Conservation (phyloP, 2,888 invertebrate species). For the Eurois occulta region DNA sequence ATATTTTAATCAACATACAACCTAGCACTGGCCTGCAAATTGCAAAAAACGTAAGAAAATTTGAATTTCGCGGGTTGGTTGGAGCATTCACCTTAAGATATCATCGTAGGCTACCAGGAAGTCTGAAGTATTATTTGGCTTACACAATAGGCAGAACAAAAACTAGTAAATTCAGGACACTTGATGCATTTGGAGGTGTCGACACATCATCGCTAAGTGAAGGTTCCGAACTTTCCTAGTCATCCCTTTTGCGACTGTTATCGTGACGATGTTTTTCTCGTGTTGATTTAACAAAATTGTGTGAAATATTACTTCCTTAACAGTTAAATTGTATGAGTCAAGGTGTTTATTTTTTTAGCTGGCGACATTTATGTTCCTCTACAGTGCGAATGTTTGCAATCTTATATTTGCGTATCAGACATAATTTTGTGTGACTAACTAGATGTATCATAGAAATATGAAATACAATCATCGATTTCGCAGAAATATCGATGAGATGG, state of each 20-base stretch:
- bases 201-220: conserved; percentile 1
- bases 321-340: conserved; percentile 59
- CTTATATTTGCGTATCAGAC: conserved; percentile 56
- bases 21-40: too few relatives aligned
- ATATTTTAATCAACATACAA: too few relatives aligned
- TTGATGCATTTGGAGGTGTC: background rate
- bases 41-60: too few relatives aligned
- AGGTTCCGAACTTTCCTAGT: background rate
- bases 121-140: background rate
- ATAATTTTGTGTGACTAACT: conserved; percentile 70
- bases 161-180: background rate
- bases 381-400: conserved; percentile 60
- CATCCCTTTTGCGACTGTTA: conserved; percentile 2
- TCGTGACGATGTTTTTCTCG: conserved; percentile 10
- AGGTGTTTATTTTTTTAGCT: conserved; percentile 57
- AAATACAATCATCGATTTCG: conserved; percentile 64
- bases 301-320: conserved; percentile 44
- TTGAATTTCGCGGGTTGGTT: too few relatives aligned
- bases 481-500: conserved; percentile 51
- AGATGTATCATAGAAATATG: conserved; percentile 68
- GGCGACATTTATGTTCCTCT: conserved; percentile 49
- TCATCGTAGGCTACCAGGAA: too few relatives aligned
- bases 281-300: conserved; percentile 48
- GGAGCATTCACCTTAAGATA: too few relatives aligned
- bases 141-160: background rate